Base-by-base conservation (phyloP, 2,888 invertebrate species). In the Tetramorium bicarinatum region DNA sequence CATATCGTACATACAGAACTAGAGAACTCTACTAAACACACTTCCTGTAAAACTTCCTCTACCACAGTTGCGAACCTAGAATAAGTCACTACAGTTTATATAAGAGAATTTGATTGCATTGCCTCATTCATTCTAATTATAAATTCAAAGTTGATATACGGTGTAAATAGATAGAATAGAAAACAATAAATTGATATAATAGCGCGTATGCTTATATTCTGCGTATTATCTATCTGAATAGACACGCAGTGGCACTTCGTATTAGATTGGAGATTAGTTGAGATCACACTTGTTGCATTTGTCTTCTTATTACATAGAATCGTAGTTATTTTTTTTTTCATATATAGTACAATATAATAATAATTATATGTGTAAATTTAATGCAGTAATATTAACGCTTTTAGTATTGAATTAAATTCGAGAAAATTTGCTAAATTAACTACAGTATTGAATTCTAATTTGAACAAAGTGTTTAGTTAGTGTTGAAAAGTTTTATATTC, bases 1-100 rank as follows among this genome's bases (percentile, higher is more conserved):
- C 93, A 93, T 52, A 93, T 92, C 59, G 91, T 92, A 83, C 92
- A 83, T 3, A 92, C 91, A 41, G 92, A 93, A 15, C 92, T 92
- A 38, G 92, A 56, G 21, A 93, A 88, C 85, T 93, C 93, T 2
- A 93, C 90, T n/a, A 93, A 87, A 64, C 91, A 92, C 29, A 92
- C 86, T 77, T 89, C 89, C 54, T 90, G 92, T 41, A 93, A 75
- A 71, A 91, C 82, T n/a, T 85, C 54, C 52, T 92, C 91, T 18
- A 92, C 88, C 1, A 87, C 85, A 0, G 85, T 66, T 7, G 91
- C 86, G 56, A 92, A 93, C 2, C 93, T 87, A 54, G 6, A 81
- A 82, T 21, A 64, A 74, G n/a, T 21, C 11, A 47, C 4, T 29
- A 8, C 18, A 15, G 29, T 61, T 61, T 74, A n/a, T 56, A 61